These are phyloP conservation scores for Miniopterus natalensis DNA, from an alignment of 2,113 vertebrate species.

Conservation along the genomic window DNA sequence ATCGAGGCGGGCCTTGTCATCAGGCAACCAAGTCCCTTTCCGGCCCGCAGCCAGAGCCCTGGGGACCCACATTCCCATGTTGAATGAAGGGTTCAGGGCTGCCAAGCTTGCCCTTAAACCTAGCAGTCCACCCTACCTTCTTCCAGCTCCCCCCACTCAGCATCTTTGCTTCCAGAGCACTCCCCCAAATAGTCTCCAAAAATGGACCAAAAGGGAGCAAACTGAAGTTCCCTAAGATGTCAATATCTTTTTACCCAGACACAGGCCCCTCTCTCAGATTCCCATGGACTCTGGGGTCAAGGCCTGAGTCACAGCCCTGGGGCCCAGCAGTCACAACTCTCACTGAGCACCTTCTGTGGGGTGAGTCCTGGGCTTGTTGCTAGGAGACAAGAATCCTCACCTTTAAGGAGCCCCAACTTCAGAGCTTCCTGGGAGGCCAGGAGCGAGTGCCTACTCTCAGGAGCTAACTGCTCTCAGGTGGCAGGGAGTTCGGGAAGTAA, in stretches of 20 bases:
- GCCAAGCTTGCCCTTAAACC: background rate
- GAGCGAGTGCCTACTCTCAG: background rate
- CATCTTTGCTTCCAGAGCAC: background rate
- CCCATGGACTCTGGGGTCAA: background rate
- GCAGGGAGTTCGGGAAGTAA: background rate
- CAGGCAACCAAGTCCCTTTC: background rate
- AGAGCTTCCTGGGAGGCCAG: background rate
- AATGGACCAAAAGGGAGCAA: background rate
- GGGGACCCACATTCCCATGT: rapidly evolving
- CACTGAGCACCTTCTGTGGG: background rate
- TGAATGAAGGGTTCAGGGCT: background rate
- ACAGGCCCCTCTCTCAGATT: background rate
- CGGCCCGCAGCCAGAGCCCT: background rate
- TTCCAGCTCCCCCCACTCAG: background rate
- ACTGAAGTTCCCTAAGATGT: background rate
- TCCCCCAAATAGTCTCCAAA: background rate
- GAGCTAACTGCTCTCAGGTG: background rate
- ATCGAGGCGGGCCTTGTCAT: background rate
- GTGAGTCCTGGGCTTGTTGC: background rate
- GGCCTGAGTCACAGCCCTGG: background rate
- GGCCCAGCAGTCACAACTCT: background rate
- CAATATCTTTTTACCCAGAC: background rate
- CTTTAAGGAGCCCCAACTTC: background rate
- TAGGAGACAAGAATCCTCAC: background rate
- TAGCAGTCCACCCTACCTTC: background rate